These are phyloP conservation scores for Drosophila athabasca DNA, from an alignment of 1,140 invertebrate species.

Conservation along the genomic window DNA sequence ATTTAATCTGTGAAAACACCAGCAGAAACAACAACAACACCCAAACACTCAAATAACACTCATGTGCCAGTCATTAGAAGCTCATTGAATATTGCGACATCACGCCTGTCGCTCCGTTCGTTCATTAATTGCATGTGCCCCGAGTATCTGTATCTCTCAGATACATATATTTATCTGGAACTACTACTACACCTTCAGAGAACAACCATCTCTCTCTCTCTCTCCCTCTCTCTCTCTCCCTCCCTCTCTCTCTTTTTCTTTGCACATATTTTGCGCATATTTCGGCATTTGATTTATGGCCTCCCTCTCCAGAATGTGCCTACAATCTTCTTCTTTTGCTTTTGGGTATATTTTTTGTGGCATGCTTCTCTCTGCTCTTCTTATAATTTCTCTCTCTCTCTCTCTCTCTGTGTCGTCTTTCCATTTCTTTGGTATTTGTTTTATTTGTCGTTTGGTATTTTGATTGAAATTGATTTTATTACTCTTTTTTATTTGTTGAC, in stretches of 20 bases:
- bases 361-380: conserved; percentile 1
- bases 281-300: conserved; percentile 66
- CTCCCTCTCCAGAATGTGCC: conserved; percentile 35
- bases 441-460: conserved; percentile 40
- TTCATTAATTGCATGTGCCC: conserved; percentile 56
- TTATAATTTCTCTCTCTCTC: conserved; percentile 47
- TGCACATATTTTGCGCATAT: conserved; percentile 60
- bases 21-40: conserved; percentile 4
- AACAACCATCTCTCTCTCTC: neutral
- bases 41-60: conserved; percentile 30
- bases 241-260: conserved; percentile 7
- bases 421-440: conserved; percentile 43
- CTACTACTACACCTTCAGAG: too few relatives aligned
- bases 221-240: neutral
- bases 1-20: conserved; percentile 34
- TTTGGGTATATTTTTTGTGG: conserved; percentile 6
- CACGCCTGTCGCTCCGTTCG: conserved; percentile 46
- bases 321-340: conserved; percentile 18
- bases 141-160: conserved; percentile 22
- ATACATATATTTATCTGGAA: conserved; percentile 19
- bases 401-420: neutral
- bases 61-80: conserved; percentile 69
- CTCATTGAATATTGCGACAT: conserved; percentile 72
- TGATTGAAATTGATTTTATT: conserved; percentile 78
- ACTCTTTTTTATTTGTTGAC: conserved; percentile 60